These are phyloP conservation scores for Nudaria mundana DNA, from an alignment of 2,888 invertebrate species.

Conservation along the genomic window DNA sequence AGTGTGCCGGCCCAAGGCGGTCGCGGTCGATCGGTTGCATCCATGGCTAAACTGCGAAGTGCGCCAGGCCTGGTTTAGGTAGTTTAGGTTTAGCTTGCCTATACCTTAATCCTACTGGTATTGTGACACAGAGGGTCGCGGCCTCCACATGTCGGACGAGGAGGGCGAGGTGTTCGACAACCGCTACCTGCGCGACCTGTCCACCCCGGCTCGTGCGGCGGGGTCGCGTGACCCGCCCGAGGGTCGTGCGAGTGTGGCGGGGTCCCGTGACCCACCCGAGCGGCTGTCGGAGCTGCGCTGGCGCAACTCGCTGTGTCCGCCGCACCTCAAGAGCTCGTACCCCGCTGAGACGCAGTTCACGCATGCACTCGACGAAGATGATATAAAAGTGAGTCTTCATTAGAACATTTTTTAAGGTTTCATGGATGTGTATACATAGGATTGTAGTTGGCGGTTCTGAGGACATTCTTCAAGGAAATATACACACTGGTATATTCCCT, in stretches of 20 bases:
- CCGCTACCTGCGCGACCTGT: constrained; percentile 86
- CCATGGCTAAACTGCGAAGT: too few relatives aligned
- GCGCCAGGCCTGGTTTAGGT: too few relatives aligned
- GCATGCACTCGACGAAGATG: constrained; percentile 69
- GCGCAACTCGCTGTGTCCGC: constrained; percentile 91
- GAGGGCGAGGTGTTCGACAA: constrained; percentile 92
- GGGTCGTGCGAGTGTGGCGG: background rate
- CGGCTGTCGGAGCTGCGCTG: constrained; percentile 86
- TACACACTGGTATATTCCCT: too few relatives aligned
- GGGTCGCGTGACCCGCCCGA: too few relatives aligned
- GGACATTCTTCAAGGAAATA: too few relatives aligned
- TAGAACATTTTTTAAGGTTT: background rate
- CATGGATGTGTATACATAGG: background rate
- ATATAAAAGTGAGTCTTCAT: constrained; percentile 54
- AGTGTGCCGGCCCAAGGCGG: too few relatives aligned
- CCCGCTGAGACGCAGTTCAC: constrained; percentile 90
- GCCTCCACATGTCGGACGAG: constrained; percentile 90
- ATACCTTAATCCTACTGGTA: background rate
- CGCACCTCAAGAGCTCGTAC: constrained; percentile 92
- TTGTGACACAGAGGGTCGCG: constrained; percentile 56
- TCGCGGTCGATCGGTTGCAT: too few relatives aligned
- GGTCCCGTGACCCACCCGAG: constrained; percentile 28
- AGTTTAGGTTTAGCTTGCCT: too few relatives aligned
- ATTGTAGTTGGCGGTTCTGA: too few relatives aligned
- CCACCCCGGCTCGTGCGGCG: constrained; percentile 59